These are phyloP conservation scores for Megaustenia siamemsis DNA, from an alignment of 2,888 invertebrate species.

Conservation along the genomic window DNA sequence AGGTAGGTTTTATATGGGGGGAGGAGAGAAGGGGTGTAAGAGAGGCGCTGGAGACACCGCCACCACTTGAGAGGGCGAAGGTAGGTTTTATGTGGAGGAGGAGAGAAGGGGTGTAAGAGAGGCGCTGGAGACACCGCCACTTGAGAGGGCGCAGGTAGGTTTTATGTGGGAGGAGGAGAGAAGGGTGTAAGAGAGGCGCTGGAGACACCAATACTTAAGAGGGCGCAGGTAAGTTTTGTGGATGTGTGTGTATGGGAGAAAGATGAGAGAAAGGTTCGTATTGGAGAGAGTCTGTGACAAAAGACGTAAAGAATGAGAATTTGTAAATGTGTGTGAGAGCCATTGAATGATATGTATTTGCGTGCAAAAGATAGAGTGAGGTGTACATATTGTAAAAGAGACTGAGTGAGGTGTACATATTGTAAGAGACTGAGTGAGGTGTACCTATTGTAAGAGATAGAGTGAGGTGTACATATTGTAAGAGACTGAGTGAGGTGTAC, in stretches of 20 bases:
- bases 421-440: too few species aligned
- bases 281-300: conserved; percentile 63
- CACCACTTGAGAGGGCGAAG: background rate
- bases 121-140: conserved; percentile 78
- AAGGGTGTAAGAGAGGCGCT: conserved; percentile 76
- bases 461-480: too few species aligned
- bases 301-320: background rate
- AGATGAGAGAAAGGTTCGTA: conserved; percentile 73
- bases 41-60: too few species aligned
- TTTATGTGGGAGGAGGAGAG: background rate
- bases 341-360: too few species aligned
- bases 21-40: too few species aligned
- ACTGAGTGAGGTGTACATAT: too few species aligned
- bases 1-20: too few species aligned
- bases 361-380: too few species aligned
- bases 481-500: too few species aligned
- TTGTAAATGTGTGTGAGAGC: too few species aligned
- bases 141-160: conserved; percentile 62
- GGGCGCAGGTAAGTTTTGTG: conserved; percentile 54
- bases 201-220: conserved; percentile 76
- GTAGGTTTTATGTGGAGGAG: background rate
- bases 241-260: background rate
- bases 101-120: conserved; percentile 74
- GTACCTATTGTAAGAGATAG: too few species aligned
- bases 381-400: too few species aligned